phyloP scores from a whole-genome alignment of 2,113 vertebrate species.

The Hirundichthys speculiger region DNA sequence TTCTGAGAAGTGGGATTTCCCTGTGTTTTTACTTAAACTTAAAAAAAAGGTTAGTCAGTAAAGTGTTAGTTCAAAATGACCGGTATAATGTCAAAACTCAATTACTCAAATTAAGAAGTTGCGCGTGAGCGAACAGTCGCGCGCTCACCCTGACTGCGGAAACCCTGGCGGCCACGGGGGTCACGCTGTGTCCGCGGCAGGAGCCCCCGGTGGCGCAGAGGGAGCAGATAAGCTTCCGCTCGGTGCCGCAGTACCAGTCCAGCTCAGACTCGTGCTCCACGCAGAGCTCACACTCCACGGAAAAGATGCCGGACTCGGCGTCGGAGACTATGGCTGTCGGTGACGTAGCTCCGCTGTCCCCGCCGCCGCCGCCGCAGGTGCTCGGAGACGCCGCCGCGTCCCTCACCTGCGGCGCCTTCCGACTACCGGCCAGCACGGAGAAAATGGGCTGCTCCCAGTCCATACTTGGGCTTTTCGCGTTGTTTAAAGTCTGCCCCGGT shows the following conservation, averaged over 20 bases:
- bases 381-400: background rate
- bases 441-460: conserved; percentile 58
- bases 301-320: conserved; percentile 62
- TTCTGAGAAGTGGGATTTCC: no score
- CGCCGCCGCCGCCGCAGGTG: background rate
- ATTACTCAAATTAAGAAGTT: no score
- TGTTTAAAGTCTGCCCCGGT: conserved; percentile 16
- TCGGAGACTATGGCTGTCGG: conserved; percentile 33
- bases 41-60: no score
- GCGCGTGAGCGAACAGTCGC: background rate
- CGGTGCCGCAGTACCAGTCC: conserved; percentile 83
- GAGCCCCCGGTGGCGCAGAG: conserved; percentile 77
- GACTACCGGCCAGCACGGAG: conserved; percentile 26
- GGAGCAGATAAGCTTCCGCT: conserved; percentile 81
- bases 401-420: conserved; percentile 11
- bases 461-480: background rate
- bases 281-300: conserved; percentile 67
- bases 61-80: no score
- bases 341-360: background rate
- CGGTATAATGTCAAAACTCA: no score
- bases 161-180: conserved; percentile 77
- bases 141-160: conserved; percentile 84
- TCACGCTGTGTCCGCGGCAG: conserved; percentile 82
- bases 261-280: conserved; percentile 76
- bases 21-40: no score